Evolutionary conservation across 2,888 invertebrate species (phyloP).

Genomic region (Eudasyphora cyanicolor): DNA sequence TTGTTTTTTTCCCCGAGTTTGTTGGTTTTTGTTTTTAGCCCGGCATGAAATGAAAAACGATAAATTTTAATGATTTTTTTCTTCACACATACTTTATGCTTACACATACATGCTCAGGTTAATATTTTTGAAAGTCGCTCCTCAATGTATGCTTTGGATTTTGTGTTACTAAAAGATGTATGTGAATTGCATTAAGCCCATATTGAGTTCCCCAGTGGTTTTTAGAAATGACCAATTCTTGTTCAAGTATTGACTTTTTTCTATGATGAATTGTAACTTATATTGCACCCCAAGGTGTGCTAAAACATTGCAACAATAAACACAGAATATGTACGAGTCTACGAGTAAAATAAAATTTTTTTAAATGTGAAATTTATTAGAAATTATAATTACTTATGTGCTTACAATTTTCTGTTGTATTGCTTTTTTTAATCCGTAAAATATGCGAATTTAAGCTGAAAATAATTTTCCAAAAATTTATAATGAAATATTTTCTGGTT

Average conservation of each 20-base stretch:
- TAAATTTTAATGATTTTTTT: constrained; percentile 60
- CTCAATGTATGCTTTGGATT: constrained; percentile 18
- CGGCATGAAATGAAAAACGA: constrained; percentile 52
- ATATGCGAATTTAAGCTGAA: no score
- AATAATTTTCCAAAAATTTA: no score
- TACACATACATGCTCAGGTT: not conserved
- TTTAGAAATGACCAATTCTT: no score
- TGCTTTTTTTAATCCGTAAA: no score
- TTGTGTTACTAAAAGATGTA: not conserved
- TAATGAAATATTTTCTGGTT: no score
- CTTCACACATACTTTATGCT: not conserved
- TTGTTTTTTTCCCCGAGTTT: constrained; percentile 19
- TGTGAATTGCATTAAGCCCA: not conserved
- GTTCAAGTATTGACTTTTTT: no score
- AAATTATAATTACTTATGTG: no score
- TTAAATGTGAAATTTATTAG: no score
- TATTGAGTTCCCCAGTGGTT: not conserved
- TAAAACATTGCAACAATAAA: not conserved
- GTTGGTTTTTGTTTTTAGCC: not conserved
- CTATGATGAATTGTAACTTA: not conserved
- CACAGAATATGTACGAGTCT: no score
- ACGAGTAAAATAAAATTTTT: no score
- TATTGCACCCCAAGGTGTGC: not conserved
- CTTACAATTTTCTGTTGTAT: no score
- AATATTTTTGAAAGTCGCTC: not conserved